Conservation (phyloP, 2,113 vertebrate genomes). For the Meriones unguiculatus region DNA sequence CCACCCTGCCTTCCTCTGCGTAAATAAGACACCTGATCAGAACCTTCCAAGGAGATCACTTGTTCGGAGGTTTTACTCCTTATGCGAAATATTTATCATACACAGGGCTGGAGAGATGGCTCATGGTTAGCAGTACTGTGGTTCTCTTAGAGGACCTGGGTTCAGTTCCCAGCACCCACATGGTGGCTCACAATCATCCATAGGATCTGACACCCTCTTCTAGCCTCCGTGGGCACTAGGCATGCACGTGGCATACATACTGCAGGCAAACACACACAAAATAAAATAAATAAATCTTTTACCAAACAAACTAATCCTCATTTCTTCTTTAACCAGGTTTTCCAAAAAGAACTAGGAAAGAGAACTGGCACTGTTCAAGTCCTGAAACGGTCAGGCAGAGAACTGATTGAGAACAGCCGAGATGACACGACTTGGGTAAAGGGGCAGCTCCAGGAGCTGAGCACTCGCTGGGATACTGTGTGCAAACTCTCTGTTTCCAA, state of each 20-base stretch:
- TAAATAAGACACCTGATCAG: constrained; percentile 16
- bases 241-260: neutral
- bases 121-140: neutral
- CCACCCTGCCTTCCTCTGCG: neutral
- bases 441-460: constrained; percentile 98
- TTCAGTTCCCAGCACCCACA: neutral
- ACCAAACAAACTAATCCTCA: neutral
- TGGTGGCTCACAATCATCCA: neutral
- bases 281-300: constrained; percentile 21
- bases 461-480: constrained; percentile 97
- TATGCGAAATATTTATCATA: constrained; percentile 13
- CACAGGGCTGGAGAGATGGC: neutral
- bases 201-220: neutral
- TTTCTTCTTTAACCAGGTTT: constrained; percentile 88
- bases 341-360: constrained; percentile 99
- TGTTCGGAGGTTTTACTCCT: constrained; percentile 19
- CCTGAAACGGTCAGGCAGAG: constrained; percentile 96
- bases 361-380: constrained; percentile 95
- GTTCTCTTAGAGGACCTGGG: neutral
- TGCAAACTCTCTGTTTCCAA: constrained; percentile 97
- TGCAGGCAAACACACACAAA: neutral
- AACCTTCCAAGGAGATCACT: neutral
- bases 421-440: constrained; percentile 99
- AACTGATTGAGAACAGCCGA: constrained; percentile 95
- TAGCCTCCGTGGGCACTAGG: neutral